These are phyloP conservation scores for Perca schrenkii DNA, from an alignment of 2,113 vertebrate genomes.

Conservation along the genomic window DNA sequence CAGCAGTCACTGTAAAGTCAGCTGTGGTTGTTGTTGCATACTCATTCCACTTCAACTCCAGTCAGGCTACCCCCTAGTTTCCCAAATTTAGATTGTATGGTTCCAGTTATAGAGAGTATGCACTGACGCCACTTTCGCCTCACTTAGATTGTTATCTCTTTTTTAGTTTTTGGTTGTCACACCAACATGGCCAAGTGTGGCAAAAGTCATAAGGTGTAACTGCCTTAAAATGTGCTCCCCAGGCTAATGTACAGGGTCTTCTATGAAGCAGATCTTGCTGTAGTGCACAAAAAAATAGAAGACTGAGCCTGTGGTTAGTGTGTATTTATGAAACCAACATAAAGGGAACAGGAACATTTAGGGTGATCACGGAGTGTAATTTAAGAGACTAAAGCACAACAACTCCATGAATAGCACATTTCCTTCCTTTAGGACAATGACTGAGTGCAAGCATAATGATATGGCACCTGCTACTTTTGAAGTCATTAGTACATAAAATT, in stretches of 20 bases:
- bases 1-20: not conserved
- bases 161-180: conserved; percentile 5
- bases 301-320: conserved; percentile 85
- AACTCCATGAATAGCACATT: conserved; percentile 6
- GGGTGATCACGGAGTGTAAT: conserved; percentile 3
- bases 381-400: not conserved
- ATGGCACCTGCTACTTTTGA: conserved; percentile 43
- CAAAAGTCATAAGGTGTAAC: not conserved
- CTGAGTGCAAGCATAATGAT: conserved; percentile 10
- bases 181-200: not conserved
- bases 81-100: conserved; percentile 14
- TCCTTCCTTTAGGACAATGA: conserved; percentile 22
- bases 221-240: conserved; percentile 12
- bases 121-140: not conserved
- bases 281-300: conserved; percentile 16
- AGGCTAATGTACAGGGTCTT: not conserved
- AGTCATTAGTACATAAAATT: not conserved
- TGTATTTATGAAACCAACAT: conserved; percentile 85
- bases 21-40: not conserved
- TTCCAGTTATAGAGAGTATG: not conserved
- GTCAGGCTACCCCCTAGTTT: not conserved
- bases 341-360: conserved; percentile 21
- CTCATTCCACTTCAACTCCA: not conserved
- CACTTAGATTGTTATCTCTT: not conserved
- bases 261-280: conserved; percentile 1